These are phyloP conservation scores for Alaudala cheleensis DNA, from an alignment of 2,113 vertebrate genomes.

Conservation along the genomic window DNA sequence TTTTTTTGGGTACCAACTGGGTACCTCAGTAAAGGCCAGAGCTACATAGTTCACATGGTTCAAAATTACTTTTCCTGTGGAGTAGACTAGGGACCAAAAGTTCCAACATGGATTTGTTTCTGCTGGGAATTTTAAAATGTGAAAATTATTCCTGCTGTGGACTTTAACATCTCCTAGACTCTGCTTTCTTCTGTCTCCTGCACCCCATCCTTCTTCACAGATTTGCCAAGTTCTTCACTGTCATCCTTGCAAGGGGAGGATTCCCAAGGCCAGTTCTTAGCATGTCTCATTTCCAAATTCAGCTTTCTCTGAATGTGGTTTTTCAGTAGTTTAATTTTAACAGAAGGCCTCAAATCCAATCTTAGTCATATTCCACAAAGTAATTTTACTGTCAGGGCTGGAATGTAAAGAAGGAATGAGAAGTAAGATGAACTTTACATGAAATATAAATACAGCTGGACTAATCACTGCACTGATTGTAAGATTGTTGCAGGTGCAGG, in stretches of 20 bases:
- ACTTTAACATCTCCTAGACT: not conserved
- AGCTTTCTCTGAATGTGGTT: not conserved
- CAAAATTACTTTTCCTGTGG: not conserved
- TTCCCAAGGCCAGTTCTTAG: not conserved
- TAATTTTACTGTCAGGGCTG: constrained; percentile 14
- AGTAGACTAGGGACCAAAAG: not conserved
- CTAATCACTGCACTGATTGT: constrained; percentile 53
- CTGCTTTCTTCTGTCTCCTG: not conserved
- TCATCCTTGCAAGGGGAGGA: not conserved
- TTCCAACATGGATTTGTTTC: not conserved
- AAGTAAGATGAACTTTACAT: constrained; percentile 19
- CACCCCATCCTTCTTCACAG: not conserved
- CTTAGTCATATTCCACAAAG: not conserved
- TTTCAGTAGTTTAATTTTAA: not conserved
- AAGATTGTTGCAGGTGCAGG: constrained; percentile 46
- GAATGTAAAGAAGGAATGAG: constrained; percentile 1
- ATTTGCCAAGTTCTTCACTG: not conserved
- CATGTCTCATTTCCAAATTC: not conserved
- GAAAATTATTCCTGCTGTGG: not conserved
- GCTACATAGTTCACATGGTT: accelerated
- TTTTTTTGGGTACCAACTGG: accelerated
- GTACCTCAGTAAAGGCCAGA: not conserved
- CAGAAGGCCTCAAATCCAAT: not conserved
- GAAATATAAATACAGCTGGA: constrained; percentile 65
- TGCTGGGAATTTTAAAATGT: not conserved